Percentiles rank a stretch among this genome's conserved stretches.
Conservation (phyloP, 2,113 vertebrate genomes). For the Oostethus manadensis region DNA sequence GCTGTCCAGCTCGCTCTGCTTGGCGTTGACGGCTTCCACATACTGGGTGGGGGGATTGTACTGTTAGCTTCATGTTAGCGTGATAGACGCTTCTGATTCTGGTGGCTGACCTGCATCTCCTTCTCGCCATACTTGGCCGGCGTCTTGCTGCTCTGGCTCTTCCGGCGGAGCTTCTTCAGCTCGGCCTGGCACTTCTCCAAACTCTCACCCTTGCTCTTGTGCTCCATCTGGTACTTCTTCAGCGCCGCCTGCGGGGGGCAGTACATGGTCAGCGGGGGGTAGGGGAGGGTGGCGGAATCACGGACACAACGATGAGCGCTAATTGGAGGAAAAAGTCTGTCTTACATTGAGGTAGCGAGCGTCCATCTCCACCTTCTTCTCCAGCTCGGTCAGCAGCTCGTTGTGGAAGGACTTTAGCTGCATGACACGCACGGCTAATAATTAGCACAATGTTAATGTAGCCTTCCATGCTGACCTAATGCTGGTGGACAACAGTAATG, state of each 20-base stretch:
- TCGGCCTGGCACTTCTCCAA: conserved; percentile 93
- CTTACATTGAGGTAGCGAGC: conserved; percentile 94
- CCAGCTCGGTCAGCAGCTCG: conserved; percentile 90
- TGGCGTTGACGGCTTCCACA: conserved; percentile 90
- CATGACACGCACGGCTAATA: not conserved
- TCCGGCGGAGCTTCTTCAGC: conserved; percentile 94
- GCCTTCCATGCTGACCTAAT: too few relatives aligned
- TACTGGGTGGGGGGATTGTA: conserved; percentile 66
- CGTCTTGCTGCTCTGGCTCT: conserved; percentile 97
- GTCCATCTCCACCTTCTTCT: conserved; percentile 98
- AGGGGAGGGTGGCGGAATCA: too few relatives aligned
- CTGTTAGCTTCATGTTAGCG: not conserved
- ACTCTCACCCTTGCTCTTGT: conserved; percentile 88
- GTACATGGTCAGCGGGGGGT: not conserved
- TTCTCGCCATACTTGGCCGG: conserved; percentile 94
- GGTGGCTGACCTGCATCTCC: conserved; percentile 78
- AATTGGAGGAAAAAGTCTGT: not conserved
- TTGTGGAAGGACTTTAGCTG: conserved; percentile 98
- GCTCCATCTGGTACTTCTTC: conserved; percentile 96
- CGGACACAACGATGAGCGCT: not conserved
- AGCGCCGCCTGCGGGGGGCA: conserved; percentile 81
- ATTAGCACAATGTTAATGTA: too few relatives aligned
- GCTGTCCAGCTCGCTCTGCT: conserved; percentile 88
- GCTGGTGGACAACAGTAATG: too few relatives aligned
- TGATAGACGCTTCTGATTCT: too few relatives aligned